These are phyloP conservation scores for Hypomecis punctinalis DNA, from an alignment of 2,888 invertebrate species.

Conservation along the genomic window DNA sequence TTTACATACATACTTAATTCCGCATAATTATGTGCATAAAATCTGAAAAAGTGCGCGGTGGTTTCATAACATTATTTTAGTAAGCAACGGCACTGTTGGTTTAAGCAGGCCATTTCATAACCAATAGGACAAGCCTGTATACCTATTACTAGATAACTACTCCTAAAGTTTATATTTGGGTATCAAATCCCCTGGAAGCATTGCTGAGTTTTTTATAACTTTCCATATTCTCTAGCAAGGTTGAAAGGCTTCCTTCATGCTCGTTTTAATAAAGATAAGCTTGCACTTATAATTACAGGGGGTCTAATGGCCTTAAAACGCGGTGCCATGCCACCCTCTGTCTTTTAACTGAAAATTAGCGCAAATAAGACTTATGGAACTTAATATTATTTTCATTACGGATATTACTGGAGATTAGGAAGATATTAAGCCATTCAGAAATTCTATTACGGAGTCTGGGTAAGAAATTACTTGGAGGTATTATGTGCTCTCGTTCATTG, in stretches of 20 bases:
- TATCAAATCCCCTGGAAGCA: not conserved
- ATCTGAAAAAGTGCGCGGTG: no score
- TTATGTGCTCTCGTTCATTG: slow-evolving; percentile 16
- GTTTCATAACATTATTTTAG: no score
- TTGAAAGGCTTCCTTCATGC: slow-evolving; percentile 5
- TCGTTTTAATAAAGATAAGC: slow-evolving; percentile 60
- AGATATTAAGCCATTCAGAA: slow-evolving; percentile 33
- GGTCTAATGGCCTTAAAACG: slow-evolving; percentile 65
- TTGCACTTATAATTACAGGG: slow-evolving; percentile 58
- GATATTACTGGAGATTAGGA: slow-evolving; percentile 39
- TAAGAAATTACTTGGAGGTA: slow-evolving; percentile 22
- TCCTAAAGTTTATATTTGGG: not conserved
- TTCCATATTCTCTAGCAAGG: slow-evolving; percentile 15
- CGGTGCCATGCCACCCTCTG: slow-evolving; percentile 46
- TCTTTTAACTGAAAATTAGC: slow-evolving; percentile 47
- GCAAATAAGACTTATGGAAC: slow-evolving; percentile 44
- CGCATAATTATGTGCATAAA: no score
- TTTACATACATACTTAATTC: no score
- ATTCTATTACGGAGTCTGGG: slow-evolving; percentile 28
- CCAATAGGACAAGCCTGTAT: no score
- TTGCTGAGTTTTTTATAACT: not conserved
- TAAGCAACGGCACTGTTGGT: no score
- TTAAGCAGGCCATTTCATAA: no score
- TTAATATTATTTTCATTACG: slow-evolving; percentile 59
- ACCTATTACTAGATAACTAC: not conserved